Evolutionary conservation across 2,113 vertebrate species (phyloP), one percentile per base, ranked within the genome.

Genomic region (Myxocyprinus asiaticus): DNA sequence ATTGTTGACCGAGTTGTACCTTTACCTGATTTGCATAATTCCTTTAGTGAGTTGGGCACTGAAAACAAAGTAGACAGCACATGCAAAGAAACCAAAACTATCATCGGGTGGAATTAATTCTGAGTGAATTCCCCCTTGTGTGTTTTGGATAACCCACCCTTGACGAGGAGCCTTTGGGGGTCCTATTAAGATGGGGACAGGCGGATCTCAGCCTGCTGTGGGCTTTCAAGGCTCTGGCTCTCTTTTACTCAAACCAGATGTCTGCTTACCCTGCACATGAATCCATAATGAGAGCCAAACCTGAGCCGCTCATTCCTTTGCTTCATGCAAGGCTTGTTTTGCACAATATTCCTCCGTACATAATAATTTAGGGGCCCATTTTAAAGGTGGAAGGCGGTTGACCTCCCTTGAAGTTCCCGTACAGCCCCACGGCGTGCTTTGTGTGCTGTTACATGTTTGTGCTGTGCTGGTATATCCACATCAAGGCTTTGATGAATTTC

Each of bases 211-310:
- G 15, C 76, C 67, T 59, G 56, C 71, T 69, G 33, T 47, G 51
- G 78, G 48, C 85, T 81, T 81, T 65, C 61, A 9, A 50, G 62
- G 71, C 67, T 63, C 45, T 51, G 56, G 82, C 64, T 61, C 48
- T 33, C 7, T 77, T 72, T 84, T 85, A 87, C 84, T 88, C 78
- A 82, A 67, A 87, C 84, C 90, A 90, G 87, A 88, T 89, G 85
- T 85, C 74, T 15, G 51, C 44, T 64, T 44, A 14, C n/a, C 33
- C 71, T 61, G 44, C 64, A 62, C 62, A 76, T 59, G 45, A 71
- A 14, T 66, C 74, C 4, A 62, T 55, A 63, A 65, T 74, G 43
- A 73, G 74, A 77, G 63, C 42, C 67, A 83, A 80, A 81, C 56
- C 56, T 73, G 67, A 14, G 33, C 10, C 47, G 58, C 63, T 80